Evolutionary conservation across 2,113 vertebrate genomes (phyloP), one percentile per base, ranked within the genome.

Genomic region (Sardina pilchardus): DNA sequence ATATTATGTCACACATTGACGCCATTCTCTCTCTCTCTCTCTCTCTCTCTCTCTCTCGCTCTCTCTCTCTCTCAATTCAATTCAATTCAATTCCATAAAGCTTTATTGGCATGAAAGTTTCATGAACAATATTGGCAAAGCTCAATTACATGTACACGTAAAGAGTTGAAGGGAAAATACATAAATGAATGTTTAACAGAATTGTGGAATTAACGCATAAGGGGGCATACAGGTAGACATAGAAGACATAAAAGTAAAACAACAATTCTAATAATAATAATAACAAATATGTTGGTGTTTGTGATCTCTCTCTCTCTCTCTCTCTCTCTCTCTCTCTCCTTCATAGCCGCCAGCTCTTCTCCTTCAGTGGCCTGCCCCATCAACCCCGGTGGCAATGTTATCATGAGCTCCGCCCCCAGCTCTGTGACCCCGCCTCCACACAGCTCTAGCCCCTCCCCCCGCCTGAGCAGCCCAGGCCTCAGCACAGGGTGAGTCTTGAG

Each of bases 401-500:
- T 89, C 9, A 88, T 94, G 67, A 94, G 95, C 87, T 93, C 96
- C 90, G 89, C 95, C 92, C 96, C 96, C 75, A 95, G 95, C 48
- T 94, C 95, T 83, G 90, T 92, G 90, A 96, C 95, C 83, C 96
- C 97, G 14, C 96, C 96, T 81, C 95, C 96, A 91, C 96, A 96
- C 87, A 94, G 94, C 91, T 95, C 96, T 91, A 97, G 97, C 95
- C 95, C 96, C 80, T 94, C 94, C 89, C 96, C 96, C 83, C 93
- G 92, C 91, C 95, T 96, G 67, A 93, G 94, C 9, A 91, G 93
- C 63, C 93, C 96, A 36, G 92, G 94, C 87, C 94, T 97, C 91
- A 96, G 92, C 90, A 90, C 96, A 75, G 96, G 96, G 97, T 98
- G 93, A 96, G 95, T 59, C 47, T 26, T 9, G 6, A 24, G 4